Base-by-base conservation (phyloP, 2,888 invertebrate species). In the Cheiracanthium punctorium region DNA sequence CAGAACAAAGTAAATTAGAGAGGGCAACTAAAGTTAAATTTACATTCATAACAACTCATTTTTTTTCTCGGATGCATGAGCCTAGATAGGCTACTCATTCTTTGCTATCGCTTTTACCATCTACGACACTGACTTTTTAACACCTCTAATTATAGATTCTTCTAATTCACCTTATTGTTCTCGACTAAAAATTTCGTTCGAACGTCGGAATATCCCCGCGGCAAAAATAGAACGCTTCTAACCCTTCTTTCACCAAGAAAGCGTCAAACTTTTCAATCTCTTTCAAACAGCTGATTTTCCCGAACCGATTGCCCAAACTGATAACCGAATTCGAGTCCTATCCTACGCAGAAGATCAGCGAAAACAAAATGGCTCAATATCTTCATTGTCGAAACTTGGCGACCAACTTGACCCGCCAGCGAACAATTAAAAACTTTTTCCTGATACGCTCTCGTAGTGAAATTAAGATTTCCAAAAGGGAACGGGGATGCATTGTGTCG, bases 361-460 rank as follows among this genome's bases (percentile, higher is more conserved):
- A 24, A 58, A 58, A 58, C 24, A 58, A 58, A 24, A 24, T 58
- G n/a, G 14, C 14, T 7, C 43, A 17, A 48, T 48, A 48, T 48
- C 43, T 48, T 58, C 58, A 58, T 58, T 58, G 58, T 58, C 12
- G 17, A 2, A n/a, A 1, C 58, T 2, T 58, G 10, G 14, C 58
- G 24, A n/a, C n/a, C n/a, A n/a, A 58, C 58, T 58, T 58, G 58
- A 58, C 58, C 58, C 17, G 17, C 17, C 10, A 8, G 24, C 2
- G 24, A 58, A 58, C 58, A 58, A 58, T 58, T 58, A 58, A 58
- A n/a, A 58, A 58, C 58, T 58, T 24, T 20, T n/a, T n/a, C n/a
- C 58, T 24, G 58, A 58, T 58, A 58, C 17, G 14, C 24, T 58
- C 58, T 58, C 17, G 7, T 24, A 24, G 24, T 24, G 24, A 58